Evolutionary conservation across 2,797 vertebrate genomes (phyloP).

Genomic region (Dallia pectoralis): DNA sequence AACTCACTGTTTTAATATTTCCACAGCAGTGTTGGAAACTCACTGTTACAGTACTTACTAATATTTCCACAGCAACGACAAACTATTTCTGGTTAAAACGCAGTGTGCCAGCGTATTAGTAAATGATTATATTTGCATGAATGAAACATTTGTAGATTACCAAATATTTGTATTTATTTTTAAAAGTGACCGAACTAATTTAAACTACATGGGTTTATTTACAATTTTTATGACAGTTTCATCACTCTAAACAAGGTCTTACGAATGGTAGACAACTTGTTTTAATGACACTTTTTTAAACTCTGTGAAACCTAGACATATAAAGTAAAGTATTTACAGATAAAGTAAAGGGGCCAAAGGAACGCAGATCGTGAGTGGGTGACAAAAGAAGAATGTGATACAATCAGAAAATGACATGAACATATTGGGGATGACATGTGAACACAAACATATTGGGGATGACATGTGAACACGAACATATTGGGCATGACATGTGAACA

Average conservation of each 20-base stretch:
- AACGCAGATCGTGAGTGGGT: too few relatives aligned
- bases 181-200: neutral
- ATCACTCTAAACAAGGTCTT: neutral
- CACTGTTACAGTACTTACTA: too few relatives aligned
- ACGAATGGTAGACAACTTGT: neutral
- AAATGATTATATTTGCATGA: neutral
- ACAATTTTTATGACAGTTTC: conserved; percentile 12
- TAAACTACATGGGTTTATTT: neutral
- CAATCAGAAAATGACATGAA: too few relatives aligned
- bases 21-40: too few relatives aligned
- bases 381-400: too few relatives aligned
- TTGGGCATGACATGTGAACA: too few relatives aligned
- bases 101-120: neutral
- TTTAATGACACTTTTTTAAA: neutral
- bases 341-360: neutral
- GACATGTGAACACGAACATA: too few relatives aligned
- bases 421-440: too few relatives aligned
- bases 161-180: conserved; percentile 17
- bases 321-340: neutral
- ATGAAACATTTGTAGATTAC: neutral
- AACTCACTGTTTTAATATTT: neutral
- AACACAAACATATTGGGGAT: too few relatives aligned
- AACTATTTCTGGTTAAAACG: neutral
- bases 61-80: neutral
- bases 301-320: neutral